These are phyloP conservation scores for Panopea generosa DNA, from an alignment of 2,888 invertebrate species.

Conservation along the genomic window DNA sequence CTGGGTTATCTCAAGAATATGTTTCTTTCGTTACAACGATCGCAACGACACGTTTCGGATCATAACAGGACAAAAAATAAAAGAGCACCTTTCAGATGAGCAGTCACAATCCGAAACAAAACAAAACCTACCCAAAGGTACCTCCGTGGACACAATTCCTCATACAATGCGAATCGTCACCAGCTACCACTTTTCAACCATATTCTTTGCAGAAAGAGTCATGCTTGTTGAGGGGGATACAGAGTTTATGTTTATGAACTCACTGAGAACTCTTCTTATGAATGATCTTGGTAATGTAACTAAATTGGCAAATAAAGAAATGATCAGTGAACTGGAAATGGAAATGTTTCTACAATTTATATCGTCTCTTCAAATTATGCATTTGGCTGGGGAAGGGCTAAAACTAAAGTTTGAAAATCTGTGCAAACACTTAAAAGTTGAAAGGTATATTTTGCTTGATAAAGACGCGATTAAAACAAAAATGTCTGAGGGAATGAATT, in stretches of 20 bases:
- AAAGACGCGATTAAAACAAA: conserved; percentile 5
- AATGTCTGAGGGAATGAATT: too few relatives aligned
- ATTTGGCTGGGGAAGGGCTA: conserved; percentile 4
- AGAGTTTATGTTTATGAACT: conserved; percentile 5
- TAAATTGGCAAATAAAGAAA: too few relatives aligned
- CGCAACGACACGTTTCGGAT: neutral
- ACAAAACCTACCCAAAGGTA: too few relatives aligned
- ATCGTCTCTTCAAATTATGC: conserved; percentile 5
- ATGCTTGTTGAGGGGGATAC: conserved; percentile 17
- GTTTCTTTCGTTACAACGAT: neutral
- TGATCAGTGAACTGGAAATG: neutral
- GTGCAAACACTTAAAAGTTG: conserved; percentile 5
- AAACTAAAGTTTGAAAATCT: neutral
- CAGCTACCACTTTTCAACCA: neutral
- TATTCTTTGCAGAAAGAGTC: conserved; percentile 15
- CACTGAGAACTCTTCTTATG: conserved; percentile 2
- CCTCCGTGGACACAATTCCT: neutral
- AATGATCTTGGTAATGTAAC: too few relatives aligned
- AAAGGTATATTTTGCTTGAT: conserved; percentile 8
- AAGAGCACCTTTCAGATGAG: too few relatives aligned
- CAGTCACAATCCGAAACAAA: too few relatives aligned
- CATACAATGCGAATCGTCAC: conserved; percentile 9
- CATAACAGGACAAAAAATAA: neutral
- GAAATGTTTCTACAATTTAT: neutral
- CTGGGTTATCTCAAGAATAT: neutral